A percentile compares a stretch with the other conserved stretches of the same genome.
Conservation (phyloP, 1,140 invertebrate genomes). For the Solen grandis region DNA sequence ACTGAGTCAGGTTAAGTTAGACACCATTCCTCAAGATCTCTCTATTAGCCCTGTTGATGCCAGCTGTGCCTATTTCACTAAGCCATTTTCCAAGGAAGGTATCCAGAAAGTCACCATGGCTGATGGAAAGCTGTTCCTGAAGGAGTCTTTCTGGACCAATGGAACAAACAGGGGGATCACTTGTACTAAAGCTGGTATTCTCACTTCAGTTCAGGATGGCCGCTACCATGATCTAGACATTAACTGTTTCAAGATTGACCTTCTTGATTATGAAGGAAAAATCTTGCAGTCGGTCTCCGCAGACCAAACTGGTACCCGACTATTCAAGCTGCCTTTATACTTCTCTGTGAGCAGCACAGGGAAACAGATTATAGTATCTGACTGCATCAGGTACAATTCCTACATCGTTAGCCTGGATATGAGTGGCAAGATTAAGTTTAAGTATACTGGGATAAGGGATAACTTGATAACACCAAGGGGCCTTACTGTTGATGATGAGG, state of each 20-base stretch:
- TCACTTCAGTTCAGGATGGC: conserved; percentile 52
- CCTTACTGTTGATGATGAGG: conserved; percentile 48
- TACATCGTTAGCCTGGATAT: conserved; percentile 44
- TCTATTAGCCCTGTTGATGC: conserved; percentile 49
- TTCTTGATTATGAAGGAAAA: conserved; percentile 45
- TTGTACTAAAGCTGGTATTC: conserved; percentile 42
- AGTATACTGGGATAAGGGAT: conserved; percentile 25
- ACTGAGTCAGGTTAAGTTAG: conserved; percentile 39
- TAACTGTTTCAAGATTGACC: conserved; percentile 49
- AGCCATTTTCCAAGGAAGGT: conserved; percentile 51
- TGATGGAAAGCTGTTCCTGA: conserved; percentile 40
- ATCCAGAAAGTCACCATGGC: conserved; percentile 42
- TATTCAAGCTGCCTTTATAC: conserved; percentile 47
- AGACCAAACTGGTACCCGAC: conserved; percentile 29
- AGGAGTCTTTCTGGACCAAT: conserved; percentile 43
- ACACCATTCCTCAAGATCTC: conserved; percentile 49
- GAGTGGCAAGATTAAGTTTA: conserved; percentile 38
- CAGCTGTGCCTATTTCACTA: conserved; percentile 43
- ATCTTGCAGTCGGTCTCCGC: conserved; percentile 35
- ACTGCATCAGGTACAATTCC: conserved; percentile 47
- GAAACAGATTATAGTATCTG: conserved; percentile 45
- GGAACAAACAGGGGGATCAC: conserved; percentile 51
- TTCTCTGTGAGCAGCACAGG: conserved; percentile 42
- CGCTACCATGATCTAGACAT: conserved; percentile 52
- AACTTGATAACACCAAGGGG: conserved; percentile 44